phyloP scores from a whole-genome alignment of 92 coral and sea anemone genomes.

The Palythoa heliodiscus region DNA sequence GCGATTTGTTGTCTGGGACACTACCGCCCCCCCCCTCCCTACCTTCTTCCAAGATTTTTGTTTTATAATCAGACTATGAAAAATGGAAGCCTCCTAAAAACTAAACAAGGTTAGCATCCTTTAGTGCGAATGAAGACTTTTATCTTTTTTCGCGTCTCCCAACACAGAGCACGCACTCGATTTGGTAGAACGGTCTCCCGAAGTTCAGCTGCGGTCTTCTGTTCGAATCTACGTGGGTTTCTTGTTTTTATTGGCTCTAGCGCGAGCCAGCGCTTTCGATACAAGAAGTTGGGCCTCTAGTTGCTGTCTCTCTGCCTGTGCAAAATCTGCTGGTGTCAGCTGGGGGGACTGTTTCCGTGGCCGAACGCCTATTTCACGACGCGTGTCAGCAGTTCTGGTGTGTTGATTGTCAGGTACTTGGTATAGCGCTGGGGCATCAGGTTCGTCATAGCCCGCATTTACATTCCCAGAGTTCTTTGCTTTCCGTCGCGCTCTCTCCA shows the following conservation, averaged over 20 bases:
- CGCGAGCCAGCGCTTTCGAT: conserved; percentile 86
- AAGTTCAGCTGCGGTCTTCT: no score
- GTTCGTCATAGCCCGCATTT: conserved; percentile 17
- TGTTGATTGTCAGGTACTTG: conserved; percentile 13
- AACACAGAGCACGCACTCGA: no score
- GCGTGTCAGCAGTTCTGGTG: not conserved
- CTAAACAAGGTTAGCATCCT: no score
- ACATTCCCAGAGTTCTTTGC: conserved; percentile 20
- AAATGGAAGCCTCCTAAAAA: no score
- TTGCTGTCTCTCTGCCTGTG: conserved; percentile 75
- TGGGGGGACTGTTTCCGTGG: conserved; percentile 36
- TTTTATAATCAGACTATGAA: no score
- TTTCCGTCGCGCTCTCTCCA: conserved; percentile 60
- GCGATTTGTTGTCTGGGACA: no score
- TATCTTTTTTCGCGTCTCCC: no score
- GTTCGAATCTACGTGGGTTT: not conserved
- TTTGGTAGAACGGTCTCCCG: no score
- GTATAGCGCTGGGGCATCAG: conserved; percentile 7
- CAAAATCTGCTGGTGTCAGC: conserved; percentile 51
- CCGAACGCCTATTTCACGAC: not conserved
- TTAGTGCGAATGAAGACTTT: no score
- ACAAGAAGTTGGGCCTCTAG: conserved; percentile 87
- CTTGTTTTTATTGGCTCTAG: conserved; percentile 46
- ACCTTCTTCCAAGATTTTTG: no score
- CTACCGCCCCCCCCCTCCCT: no score